A percentile compares a stretch with the other conserved stretches of the same genome.
These are phyloP conservation scores for Malaclemys terrapin DNA, from an alignment of 2,113 vertebrate genomes.

Conservation along the genomic window DNA sequence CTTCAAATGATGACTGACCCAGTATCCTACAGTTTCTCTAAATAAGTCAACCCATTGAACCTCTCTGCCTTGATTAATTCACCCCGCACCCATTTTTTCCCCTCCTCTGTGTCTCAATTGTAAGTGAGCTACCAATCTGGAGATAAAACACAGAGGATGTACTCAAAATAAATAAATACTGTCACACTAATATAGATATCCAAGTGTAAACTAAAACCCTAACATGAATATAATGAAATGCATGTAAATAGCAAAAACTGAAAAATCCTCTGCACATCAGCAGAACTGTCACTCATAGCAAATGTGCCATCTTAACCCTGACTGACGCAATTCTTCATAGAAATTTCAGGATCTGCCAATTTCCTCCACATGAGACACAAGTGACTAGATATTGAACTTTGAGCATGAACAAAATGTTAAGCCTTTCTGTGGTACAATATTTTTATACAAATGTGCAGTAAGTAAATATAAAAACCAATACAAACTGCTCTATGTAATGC, in stretches of 20 bases:
- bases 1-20: background rate
- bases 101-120: background rate
- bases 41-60: background rate
- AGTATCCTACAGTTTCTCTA: background rate
- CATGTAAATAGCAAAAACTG: background rate
- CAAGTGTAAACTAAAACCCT: background rate
- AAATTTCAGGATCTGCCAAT: background rate
- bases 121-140: background rate
- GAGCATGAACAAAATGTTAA: background rate
- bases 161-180: background rate
- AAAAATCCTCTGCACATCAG: background rate
- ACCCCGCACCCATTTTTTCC: background rate
- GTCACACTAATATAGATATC: background rate
- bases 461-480: background rate
- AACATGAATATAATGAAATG: background rate
- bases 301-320: background rate
- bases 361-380: background rate
- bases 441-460: background rate
- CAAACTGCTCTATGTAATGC: background rate
- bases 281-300: background rate
- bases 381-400: background rate
- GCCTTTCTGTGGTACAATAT: background rate
- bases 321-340: background rate
- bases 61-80: background rate
- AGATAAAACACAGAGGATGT: background rate